phyloP scores from a whole-genome alignment of 2,888 invertebrate genomes.

The Agrotis clavis region DNA sequence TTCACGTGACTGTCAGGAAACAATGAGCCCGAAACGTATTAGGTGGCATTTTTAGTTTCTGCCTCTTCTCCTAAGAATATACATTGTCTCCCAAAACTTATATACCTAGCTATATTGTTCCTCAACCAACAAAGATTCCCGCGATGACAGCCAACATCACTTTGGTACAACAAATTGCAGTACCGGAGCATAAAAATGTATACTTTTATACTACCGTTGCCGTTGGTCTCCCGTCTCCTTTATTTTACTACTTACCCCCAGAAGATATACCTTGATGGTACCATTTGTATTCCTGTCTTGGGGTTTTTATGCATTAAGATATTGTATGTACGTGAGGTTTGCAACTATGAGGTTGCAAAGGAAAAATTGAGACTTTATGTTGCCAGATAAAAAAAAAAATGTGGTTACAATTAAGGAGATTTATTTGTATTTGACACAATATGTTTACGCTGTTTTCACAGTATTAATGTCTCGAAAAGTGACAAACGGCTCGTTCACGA shows the following conservation, averaged over 20 bases:
- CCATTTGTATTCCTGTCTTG: slow-evolving; percentile 58
- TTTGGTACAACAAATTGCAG: slow-evolving; percentile 26
- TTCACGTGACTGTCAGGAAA: no score
- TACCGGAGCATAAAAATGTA: slow-evolving; percentile 43
- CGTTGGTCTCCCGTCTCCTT: slow-evolving; percentile 30
- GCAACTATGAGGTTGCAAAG: slow-evolving; percentile 15
- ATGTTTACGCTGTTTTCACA: no score
- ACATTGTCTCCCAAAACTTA: not conserved
- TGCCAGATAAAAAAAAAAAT: not conserved
- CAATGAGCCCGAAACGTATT: no score
- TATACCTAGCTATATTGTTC: slow-evolving; percentile 1
- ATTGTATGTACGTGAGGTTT: slow-evolving; percentile 41
- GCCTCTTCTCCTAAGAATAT: not conserved
- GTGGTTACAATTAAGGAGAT: not conserved
- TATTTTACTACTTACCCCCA: slow-evolving; percentile 43
- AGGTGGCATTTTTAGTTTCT: no score
- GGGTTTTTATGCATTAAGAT: slow-evolving; percentile 61
- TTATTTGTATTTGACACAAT: no score
- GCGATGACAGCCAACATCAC: slow-evolving; percentile 16
- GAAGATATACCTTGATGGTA: slow-evolving; percentile 45
- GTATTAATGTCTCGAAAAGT: no score
- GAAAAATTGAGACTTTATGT: slow-evolving; percentile 6
- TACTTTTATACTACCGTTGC: slow-evolving; percentile 38
- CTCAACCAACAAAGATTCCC: not conserved
- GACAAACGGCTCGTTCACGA: no score